A percentile compares a stretch with the other conserved stretches of the same genome.
phyloP scores from a whole-genome alignment of 2,888 invertebrate species.

The Oxytorus armatus region DNA sequence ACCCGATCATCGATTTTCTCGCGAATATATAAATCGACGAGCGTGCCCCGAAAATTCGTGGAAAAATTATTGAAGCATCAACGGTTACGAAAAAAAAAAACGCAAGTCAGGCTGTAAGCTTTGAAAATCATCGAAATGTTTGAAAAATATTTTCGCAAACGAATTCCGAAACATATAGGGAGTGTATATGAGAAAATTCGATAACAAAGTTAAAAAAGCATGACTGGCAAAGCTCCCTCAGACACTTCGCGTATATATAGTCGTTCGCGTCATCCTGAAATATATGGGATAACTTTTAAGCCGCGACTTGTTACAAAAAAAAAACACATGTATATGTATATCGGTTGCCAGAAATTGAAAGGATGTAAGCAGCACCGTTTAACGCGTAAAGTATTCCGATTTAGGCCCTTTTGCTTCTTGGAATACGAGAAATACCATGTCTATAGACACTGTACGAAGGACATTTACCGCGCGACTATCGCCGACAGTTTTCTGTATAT shows the following conservation, averaged over 20 bases:
- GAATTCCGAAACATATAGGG: background rate
- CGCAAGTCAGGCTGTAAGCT: background rate
- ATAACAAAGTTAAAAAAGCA: conserved; percentile 73
- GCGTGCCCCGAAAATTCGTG: background rate
- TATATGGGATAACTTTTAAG: conserved; percentile 76
- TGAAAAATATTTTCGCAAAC: no score
- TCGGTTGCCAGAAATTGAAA: background rate
- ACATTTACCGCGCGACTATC: background rate
- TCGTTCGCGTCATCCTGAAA: conserved; percentile 66
- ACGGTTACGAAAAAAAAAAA: background rate
- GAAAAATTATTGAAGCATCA: background rate
- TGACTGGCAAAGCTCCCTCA: conserved; percentile 56
- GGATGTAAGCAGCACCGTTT: background rate
- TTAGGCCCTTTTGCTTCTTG: background rate
- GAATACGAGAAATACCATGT: conserved; percentile 5
- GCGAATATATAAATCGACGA: background rate
- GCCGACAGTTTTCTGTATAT: background rate
- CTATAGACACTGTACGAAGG: conserved; percentile 2
- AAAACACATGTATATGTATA: conserved; percentile 11
- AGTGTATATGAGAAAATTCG: conserved; percentile 63
- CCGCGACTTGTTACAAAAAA: conserved; percentile 65
- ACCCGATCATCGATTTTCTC: conserved; percentile 3
- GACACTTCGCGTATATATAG: conserved; percentile 4
- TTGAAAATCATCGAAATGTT: background rate
- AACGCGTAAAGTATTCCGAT: conserved; percentile 6